Evolutionary conservation across 2,888 invertebrate genomes (phyloP), one percentile per base, ranked within the genome.

Genomic region (Coleophora flavipennella): DNA sequence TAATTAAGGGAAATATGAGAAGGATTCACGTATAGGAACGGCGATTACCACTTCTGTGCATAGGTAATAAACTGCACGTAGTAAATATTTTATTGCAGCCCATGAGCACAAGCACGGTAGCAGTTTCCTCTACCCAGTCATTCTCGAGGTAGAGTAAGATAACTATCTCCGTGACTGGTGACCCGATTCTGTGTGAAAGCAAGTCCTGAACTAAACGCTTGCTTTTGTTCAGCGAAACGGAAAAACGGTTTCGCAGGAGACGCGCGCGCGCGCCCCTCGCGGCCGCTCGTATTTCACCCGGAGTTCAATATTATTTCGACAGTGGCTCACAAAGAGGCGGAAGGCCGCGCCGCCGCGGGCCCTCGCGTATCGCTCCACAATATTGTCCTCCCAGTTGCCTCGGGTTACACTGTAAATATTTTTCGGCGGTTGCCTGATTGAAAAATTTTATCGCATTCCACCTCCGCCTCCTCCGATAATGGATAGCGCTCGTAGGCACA

Each of bases 291-390:
- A 84, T 83, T 81, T 81, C 75, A 80, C 69, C n/a, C 70, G 54
- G 66, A 68, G 80, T 78, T 80, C 81, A 76, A 81, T 83, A 83
- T 81, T 80, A 83, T 81, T 81, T 83, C 78, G 80, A 72, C 75
- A 69, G 75, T 64, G 65, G 65, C 57, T 59, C 67, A 79, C 79
- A 79, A 81, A 80, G 77, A 69, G 67, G 62, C 73, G 79, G 75
- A 79, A 75, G 70, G 72, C 51, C 55, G 57, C 44, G 50, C 53
- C 49, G 75, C 77, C 78, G 69, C 72, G 67, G 74, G 78, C 74
- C 58, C 58, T 62, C 59, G 67, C 68, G 67, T 69, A 67, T 68
- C 76, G 70, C 69, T 67, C 61, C 62, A 69, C 81, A 80, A 84
- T 83, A 84, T 81, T 83, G 80, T 81, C 77, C 74, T 73, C 74